These are phyloP conservation scores for Ecdyonurus torrentis DNA, from an alignment of 2,888 invertebrate species.

Conservation along the genomic window DNA sequence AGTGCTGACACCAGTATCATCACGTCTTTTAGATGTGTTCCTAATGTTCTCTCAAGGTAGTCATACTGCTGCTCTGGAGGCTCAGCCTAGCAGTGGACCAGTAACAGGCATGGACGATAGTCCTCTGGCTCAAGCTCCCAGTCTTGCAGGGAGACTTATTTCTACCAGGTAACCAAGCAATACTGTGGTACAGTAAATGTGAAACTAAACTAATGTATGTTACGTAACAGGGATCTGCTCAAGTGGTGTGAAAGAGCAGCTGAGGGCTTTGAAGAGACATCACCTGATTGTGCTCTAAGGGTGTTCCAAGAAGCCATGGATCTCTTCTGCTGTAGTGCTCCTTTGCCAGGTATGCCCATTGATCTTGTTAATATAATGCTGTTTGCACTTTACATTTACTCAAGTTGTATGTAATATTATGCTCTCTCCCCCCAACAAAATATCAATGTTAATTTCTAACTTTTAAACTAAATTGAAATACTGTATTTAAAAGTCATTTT, in stretches of 20 bases:
- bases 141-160: slow-evolving; percentile 3
- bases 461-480: background rate
- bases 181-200: no score
- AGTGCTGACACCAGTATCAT: slow-evolving; percentile 48
- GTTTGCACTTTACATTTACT: no score
- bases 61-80: slow-evolving; percentile 24
- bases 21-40: slow-evolving; percentile 68
- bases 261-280: slow-evolving; percentile 53
- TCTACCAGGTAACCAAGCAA: slow-evolving; percentile 12
- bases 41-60: slow-evolving; percentile 58
- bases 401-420: no score
- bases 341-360: slow-evolving; percentile 29
- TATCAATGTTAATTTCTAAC: no score
- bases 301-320: slow-evolving; percentile 81
- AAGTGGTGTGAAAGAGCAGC: slow-evolving; percentile 77
- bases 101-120: background rate
- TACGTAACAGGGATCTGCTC: slow-evolving; percentile 54
- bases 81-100: background rate
- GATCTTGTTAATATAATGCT: no score
- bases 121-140: background rate
- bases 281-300: slow-evolving; percentile 45
- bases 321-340: slow-evolving; percentile 69
- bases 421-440: no score
- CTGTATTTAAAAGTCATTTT: background rate
- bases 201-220: no score